Evolutionary conservation across 2,113 vertebrate species (phyloP), one percentile per base, ranked within the genome.

Genomic region (Crypturellus undulatus): DNA sequence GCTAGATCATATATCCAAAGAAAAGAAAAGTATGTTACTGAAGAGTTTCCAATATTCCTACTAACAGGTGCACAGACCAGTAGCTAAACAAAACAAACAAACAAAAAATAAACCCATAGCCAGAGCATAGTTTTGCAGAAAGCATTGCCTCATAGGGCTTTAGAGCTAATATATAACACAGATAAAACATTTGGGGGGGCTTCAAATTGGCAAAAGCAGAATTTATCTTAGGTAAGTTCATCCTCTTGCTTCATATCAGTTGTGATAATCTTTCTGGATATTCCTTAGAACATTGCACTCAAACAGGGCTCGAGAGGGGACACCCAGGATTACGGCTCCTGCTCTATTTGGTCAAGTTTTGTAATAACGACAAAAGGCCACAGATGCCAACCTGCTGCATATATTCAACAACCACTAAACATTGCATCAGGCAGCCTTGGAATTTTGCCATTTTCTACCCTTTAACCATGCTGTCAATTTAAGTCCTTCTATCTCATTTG

Each of bases 361-460:
- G 69, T 69, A 83, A 86, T 68, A 32, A 24, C 42, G 40, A 45
- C 79, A 65, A 91, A 49, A 5, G 10, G 63, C 52, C 54, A 7
- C 1, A 8, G 79, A 92, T 1, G 1, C 36, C 92, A 69, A 26
- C 0, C 9, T 3, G 54, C 16, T 51, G 26, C 42, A 36, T 8
- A 17, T 6, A 59, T 11, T 12, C 54, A 12, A 36, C 65, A 51
- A 73, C 26, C 3, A 1, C 67, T 25, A 47, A 51, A 32, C 56
- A 84, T 63, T 95, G 85, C 16, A 0, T 49, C 89, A 92, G 2
- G 9, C 5, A 59, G 60, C 62, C 8, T 1, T 7, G 71, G 67
- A 36, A 24, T 60, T 75, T 32, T 40, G 80, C 49, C 78, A 75
- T 0, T 6, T 26, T 30, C 0, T 47, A n/a, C 15, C 51, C 59